Base-by-base conservation (phyloP, 1,140 invertebrate species). In the Triops longicaudatus region DNA sequence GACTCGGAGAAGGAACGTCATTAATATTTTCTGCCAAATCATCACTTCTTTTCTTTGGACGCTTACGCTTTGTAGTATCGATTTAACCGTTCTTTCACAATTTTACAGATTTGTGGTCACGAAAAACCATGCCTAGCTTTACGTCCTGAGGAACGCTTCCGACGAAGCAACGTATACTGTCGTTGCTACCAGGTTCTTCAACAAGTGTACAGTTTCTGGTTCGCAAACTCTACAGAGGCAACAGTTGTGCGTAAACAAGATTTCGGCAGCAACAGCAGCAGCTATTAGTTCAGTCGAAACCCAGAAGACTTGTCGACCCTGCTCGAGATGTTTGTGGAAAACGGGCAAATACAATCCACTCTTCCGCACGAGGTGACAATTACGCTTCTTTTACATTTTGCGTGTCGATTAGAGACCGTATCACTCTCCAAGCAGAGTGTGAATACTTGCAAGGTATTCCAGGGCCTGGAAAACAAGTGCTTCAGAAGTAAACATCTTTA, bases 261-360 rank as follows among this genome's bases (percentile, higher is more conserved):
- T 63, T 63, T 63, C 50, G 50, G 14, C 50, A 63, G 50, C 50
- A 63, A 14, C 50, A 63, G 22, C 50, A 63, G 17, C 50, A 37
- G 2, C 31, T 37, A 63, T 22, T 63, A 63, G 3, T 17, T 63
- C 50, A 63, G 50, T 63, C 17, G 17, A 63, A 63, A 14, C 50
- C 22, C n/a, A 1, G 0, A 14, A 22, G 50, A 63, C 50, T 37
- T 63, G 50, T 63, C 50, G 22, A 63, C 17, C 14, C 6, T 63
- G 50, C 50, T 17, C 31, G 50, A 63, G 50, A 63, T 63, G 50
- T 63, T 63, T 63, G 22, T 22, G 14, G 50, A 14, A 63, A 63
- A 63, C 22, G 50, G 50, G 50, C 50, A 63, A 63, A 63, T 63
- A 22, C 50, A 63, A 63, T 63, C 50, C 50, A 63, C 14, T 63